Base-by-base conservation (phyloP, 2,113 vertebrate genomes). In the Syngnathoides biaculeatus region DNA sequence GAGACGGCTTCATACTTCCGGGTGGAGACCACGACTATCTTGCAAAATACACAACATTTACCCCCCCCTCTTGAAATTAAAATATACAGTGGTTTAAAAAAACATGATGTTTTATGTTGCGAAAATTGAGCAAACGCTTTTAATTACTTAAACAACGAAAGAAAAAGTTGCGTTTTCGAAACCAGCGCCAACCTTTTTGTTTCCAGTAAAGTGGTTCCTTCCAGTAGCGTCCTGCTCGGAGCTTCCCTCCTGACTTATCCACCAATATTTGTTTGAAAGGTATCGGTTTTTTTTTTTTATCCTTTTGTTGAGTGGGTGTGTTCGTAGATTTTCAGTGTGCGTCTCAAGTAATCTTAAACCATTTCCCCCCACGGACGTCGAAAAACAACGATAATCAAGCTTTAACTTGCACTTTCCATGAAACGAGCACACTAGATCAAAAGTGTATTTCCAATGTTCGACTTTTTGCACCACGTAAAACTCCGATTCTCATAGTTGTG, bases 201-300 rank as follows among this genome's bases (percentile, higher is more conserved):
- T n/a, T 20, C 35, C 20, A 17, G 9, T 0, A 12, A 74, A 81
- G 42, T 67, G 71, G 69, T 74, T 52, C 2, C 63, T 22, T 17
- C 79, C 68, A 24, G 10, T 42, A 52, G 8, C n/a, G 53, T 62
- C 42, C 7, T 4, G 2, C 1, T 27, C 27, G n/a, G 24, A 3
- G 6, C 10, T 38, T 52, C 22, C 19, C 4, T 3, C 52, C 52
- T 65, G n/a, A 1, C 1, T 1, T 20, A 8, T 24, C 1, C 2
- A 22, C 3, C 8, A 2, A 15, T 6, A 5, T 20, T 8, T 52
- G 15, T 39, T 13, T 0, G 13, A 1, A 20, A 64, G 52, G 72
- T 64, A 56, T 22, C n/a, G n/a, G n/a, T n/a, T n/a, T n/a, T n/a
- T n/a, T n/a, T 39, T 0, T 5, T 13, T 40, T 43, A 12, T 12